Evolutionary conservation across 2,113 vertebrate genomes (phyloP), one percentile per base, ranked within the genome.

Genomic region (Notothenia rossii): DNA sequence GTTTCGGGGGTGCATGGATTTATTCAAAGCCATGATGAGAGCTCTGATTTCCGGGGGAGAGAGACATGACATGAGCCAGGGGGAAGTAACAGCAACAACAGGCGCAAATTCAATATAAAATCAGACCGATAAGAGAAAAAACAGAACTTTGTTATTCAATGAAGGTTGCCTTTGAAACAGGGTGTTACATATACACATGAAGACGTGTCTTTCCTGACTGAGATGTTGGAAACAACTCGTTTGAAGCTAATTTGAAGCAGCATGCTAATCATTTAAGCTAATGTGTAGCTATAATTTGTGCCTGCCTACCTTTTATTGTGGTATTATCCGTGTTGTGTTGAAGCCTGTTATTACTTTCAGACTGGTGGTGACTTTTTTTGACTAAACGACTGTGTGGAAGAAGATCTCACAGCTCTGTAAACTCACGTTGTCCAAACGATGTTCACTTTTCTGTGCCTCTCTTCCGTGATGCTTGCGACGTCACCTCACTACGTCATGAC

Each of bases 1-100:
- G 89, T 98, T 97, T 86, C 96, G 93, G 80, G 96, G 96, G 87
- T 97, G 97, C 96, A 97, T 97, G 56, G 96, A 97, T 84, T 96
- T 97, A 87, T 96, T 97, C 49, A 97, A 92, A 59, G 96, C 94
- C 96, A 97, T 97, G 64, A 10, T 50, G 18, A 15, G n/a, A 76
- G 43, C 11, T 10, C 76, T 83, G 56, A 17, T 3, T 22, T 13
- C 8, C 36, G 17, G 6, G 48, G 3, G 8, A 33, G 9, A 7
- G 8, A 33, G 3, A 50, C 10, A 60, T 9, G 3, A 50, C 10
- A 60, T 7, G 10, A 10, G 12, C 5, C n/a, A 4, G 11, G 12
- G 13, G 18, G 10, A 22, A 18, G 25, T 7, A 4, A 5, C 11
- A 59, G 48, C 25, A 45, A 17, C 58, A 58, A 25, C 45, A 60